Percentiles rank a stretch among this genome's conserved stretches.
phyloP scores from a whole-genome alignment of 2,888 invertebrate species.

The Drosophila imparisetae region DNA sequence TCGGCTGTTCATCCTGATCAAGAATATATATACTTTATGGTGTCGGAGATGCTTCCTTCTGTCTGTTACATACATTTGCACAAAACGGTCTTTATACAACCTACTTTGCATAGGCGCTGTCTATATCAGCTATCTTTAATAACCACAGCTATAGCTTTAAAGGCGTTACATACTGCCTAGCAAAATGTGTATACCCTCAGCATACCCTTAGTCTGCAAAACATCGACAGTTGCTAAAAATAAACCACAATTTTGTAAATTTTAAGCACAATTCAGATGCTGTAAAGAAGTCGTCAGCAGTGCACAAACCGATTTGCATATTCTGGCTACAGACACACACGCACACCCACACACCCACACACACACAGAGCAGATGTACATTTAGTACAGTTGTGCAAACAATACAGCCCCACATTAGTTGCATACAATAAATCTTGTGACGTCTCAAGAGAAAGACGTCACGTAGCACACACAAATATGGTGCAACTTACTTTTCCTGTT shows the following conservation, averaged over 20 bases:
- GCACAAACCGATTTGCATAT: slow-evolving; percentile 74
- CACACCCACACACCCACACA: neutral
- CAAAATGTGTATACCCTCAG: neutral
- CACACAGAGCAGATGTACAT: slow-evolving; percentile 2
- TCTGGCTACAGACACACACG: slow-evolving; percentile 37
- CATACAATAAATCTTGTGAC: slow-evolving; percentile 80
- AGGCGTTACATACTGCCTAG: neutral
- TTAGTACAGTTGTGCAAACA: slow-evolving; percentile 55
- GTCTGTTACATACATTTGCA: too few relatives aligned
- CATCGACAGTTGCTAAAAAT: slow-evolving; percentile 69
- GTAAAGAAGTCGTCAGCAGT: slow-evolving; percentile 72
- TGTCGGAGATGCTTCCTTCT: too few relatives aligned
- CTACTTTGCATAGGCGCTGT: neutral
- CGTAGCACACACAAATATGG: slow-evolving; percentile 67
- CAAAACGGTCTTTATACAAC: neutral
- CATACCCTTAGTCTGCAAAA: neutral
- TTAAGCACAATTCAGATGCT: slow-evolving; percentile 76
- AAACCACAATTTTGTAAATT: slow-evolving; percentile 72
- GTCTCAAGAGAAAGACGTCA: slow-evolving; percentile 79
- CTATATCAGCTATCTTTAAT: too few relatives aligned
- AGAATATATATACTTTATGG: too few relatives aligned
- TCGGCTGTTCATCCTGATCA: too few relatives aligned
- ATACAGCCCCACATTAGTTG: slow-evolving; percentile 69
- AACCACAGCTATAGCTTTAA: too few relatives aligned
- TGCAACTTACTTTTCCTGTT: slow-evolving; percentile 77